Evolutionary conservation across 2,113 vertebrate species (phyloP).

Genomic region (Suricata suricatta): DNA sequence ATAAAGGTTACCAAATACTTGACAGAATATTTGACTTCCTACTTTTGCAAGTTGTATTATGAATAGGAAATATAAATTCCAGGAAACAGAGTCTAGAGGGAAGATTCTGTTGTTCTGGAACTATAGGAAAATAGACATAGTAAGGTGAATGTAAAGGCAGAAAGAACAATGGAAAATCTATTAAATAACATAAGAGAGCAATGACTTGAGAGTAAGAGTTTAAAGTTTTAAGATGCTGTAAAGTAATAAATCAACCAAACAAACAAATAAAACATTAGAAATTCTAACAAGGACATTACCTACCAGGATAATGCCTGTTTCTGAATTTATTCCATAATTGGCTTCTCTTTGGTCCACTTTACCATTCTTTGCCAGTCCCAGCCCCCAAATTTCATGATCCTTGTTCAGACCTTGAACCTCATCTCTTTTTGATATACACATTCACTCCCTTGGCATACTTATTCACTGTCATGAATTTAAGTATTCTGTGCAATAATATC

Average conservation of each 20-base stretch:
- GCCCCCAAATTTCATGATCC: background rate
- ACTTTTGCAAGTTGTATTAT: slow-evolving; percentile 52
- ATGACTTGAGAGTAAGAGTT: background rate
- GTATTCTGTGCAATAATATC: background rate
- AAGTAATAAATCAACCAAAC: background rate
- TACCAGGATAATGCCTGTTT: background rate
- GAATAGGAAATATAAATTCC: no score
- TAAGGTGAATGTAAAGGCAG: background rate
- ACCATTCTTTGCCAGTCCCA: background rate
- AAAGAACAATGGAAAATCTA: background rate
- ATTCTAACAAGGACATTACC: background rate
- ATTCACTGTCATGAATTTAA: background rate
- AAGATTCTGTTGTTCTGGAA: background rate
- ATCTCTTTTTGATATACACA: background rate
- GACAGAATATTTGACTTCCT: slow-evolving; percentile 63
- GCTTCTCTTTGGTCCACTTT: background rate
- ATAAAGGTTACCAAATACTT: slow-evolving; percentile 37
- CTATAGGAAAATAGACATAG: fast-evolving
- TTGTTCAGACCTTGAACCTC: background rate
- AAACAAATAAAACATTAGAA: background rate
- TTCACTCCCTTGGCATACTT: background rate
- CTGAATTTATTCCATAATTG: background rate
- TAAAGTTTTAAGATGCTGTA: background rate
- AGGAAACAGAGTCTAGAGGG: no score
- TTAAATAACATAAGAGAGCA: background rate